Conservation (phyloP, 1,140 invertebrate species). For the Cheumatopsyche charites region DNA sequence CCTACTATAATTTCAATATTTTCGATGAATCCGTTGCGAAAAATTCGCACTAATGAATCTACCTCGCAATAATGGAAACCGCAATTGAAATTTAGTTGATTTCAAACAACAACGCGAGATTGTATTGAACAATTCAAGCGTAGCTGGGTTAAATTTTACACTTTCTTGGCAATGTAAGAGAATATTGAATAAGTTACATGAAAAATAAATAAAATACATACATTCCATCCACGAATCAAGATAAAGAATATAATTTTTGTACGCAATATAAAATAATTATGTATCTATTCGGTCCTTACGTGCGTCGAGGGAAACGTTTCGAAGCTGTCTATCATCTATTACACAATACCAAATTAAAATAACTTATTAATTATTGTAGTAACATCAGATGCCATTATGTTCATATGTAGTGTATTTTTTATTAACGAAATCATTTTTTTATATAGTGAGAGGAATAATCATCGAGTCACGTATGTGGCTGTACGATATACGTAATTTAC, state of each 20-base stretch:
- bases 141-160: constrained; percentile 16
- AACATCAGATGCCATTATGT: constrained; percentile 33
- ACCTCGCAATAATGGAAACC: constrained; percentile 23
- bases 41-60: constrained; percentile 26
- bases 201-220: constrained; percentile 23
- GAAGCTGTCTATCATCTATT: constrained; percentile 11
- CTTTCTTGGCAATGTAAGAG: constrained; percentile 11
- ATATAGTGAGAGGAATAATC: constrained; percentile 30
- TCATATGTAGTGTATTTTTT: constrained; percentile 31
- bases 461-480: constrained; percentile 26
- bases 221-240: constrained; percentile 36
- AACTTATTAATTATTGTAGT: constrained; percentile 6
- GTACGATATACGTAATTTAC: constrained; percentile 37
- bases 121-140: neutral
- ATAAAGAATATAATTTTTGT: neutral
- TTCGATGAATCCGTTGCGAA: constrained; percentile 13
- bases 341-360: constrained; percentile 17
- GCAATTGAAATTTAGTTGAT: constrained; percentile 17
- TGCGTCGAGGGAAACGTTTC: neutral
- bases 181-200: too few species aligned
- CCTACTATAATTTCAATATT: neutral
- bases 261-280: constrained; percentile 23
- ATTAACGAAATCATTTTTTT: constrained; percentile 31
- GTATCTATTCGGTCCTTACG: constrained; percentile 1
- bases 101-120: too few species aligned